Conservation (phyloP, 2,888 invertebrate genomes). For the Glyphotaelius pellucidus region DNA sequence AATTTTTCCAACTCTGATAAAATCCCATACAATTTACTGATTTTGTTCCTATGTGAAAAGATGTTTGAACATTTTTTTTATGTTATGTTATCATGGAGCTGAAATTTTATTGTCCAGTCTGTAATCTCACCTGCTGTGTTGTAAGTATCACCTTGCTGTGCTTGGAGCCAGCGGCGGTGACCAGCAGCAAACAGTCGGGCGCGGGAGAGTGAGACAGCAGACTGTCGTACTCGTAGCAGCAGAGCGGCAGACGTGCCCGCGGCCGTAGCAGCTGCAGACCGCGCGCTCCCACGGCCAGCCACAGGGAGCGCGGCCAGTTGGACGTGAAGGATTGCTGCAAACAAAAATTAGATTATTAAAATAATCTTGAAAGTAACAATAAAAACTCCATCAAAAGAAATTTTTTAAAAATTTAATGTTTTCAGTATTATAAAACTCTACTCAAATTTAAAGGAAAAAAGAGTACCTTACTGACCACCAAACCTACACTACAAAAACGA, state of each 20-base stretch:
- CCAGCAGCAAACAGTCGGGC: constrained; percentile 94
- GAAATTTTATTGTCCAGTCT: not conserved
- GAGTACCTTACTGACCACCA: too few species aligned
- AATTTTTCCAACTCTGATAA: too few species aligned
- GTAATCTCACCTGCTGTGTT: constrained; percentile 86
- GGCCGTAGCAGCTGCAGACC: constrained; percentile 94
- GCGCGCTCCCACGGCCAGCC: constrained; percentile 95
- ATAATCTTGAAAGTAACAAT: too few species aligned
- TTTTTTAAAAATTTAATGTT: too few species aligned
- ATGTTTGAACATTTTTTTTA: too few species aligned
- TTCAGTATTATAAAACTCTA: too few species aligned
- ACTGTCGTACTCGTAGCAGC: constrained; percentile 93
- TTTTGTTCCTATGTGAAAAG: too few species aligned
- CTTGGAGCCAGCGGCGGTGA: constrained; percentile 92
- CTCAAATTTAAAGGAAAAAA: too few species aligned
- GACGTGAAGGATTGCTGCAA: constrained; percentile 95
- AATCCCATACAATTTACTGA: too few species aligned
- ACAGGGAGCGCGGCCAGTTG: constrained; percentile 94
- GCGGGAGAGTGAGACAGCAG: constrained; percentile 95
- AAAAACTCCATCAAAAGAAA: too few species aligned
- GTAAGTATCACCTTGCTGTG: constrained; percentile 96
- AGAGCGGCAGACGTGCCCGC: constrained; percentile 90
- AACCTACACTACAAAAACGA: too few species aligned
- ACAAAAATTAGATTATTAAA: not conserved
- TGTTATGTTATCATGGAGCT: too few species aligned